Conservation (phyloP, 2,113 vertebrate genomes). For the Phyllopteryx taeniolatus region DNA sequence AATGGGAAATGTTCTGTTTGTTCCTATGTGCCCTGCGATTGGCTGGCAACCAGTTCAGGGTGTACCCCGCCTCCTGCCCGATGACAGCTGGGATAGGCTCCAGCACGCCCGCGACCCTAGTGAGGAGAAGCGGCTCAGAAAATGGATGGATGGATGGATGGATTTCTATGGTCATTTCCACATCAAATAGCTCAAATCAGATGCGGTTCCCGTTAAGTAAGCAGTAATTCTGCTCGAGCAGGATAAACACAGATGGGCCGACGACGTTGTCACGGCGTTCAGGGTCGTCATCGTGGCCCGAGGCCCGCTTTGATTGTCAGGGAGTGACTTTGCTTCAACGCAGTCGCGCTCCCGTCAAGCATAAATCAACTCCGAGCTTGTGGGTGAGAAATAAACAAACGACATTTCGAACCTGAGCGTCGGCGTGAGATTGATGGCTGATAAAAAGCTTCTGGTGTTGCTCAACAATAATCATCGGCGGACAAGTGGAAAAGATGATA, state of each 20-base stretch:
- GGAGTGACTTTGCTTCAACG: constrained; percentile 48
- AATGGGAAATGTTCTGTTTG: no score
- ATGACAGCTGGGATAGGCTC: no score
- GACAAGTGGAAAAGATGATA: constrained; percentile 38
- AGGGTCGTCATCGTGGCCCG: constrained; percentile 37
- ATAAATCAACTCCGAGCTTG: constrained; percentile 19
- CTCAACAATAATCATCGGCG: constrained; percentile 24
- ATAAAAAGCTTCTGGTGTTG: constrained; percentile 19
- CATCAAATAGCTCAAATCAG: constrained; percentile 2
- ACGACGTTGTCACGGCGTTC: constrained; percentile 53
- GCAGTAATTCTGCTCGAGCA: constrained; percentile 54
- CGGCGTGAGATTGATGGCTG: constrained; percentile 24
- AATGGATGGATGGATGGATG: no score
- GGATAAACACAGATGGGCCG: constrained; percentile 62
- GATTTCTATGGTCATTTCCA: neutral
- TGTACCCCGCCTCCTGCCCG: no score
- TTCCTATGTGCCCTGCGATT: no score
- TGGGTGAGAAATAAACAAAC: neutral
- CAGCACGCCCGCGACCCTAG: no score
- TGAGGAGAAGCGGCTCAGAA: no score
- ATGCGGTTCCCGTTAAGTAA: constrained; percentile 28
- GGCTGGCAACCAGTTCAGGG: no score
- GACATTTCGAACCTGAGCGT: constrained; percentile 29
- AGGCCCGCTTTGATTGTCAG: constrained; percentile 46
- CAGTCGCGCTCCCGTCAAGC: constrained; percentile 23